Conservation (phyloP, 1,140 invertebrate genomes). For the Meteorus sp. region DNA sequence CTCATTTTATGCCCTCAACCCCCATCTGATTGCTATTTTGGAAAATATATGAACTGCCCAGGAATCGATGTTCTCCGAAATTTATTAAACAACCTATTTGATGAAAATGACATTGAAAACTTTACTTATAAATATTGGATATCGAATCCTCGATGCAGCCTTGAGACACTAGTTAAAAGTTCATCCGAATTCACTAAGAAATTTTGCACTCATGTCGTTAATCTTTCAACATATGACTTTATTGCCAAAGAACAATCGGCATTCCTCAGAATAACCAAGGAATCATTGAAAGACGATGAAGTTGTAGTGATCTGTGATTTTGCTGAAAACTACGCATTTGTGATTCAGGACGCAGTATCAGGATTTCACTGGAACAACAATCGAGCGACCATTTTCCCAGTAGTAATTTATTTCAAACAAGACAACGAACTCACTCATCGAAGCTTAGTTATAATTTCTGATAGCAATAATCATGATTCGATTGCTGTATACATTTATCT, state of each 20-base stretch:
- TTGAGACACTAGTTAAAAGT: slow-evolving; percentile 9
- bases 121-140: slow-evolving; percentile 19
- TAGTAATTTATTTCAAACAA: too few relatives aligned
- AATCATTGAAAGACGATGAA: slow-evolving; percentile 17
- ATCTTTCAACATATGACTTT: slow-evolving; percentile 24
- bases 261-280: slow-evolving; percentile 24
- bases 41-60: slow-evolving; percentile 10
- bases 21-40: slow-evolving; percentile 1
- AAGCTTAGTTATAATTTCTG: too few relatives aligned
- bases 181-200: slow-evolving; percentile 20
- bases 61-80: not conserved
- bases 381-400: too few relatives aligned
- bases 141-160: slow-evolving; percentile 7
- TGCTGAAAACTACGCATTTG: slow-evolving; percentile 34
- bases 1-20: not conserved
- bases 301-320: slow-evolving; percentile 34
- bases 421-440: too few relatives aligned
- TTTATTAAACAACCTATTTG: not conserved
- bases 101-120: slow-evolving; percentile 1
- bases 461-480: too few relatives aligned
- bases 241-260: slow-evolving; percentile 30
- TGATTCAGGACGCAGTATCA: slow-evolving; percentile 5
- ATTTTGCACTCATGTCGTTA: slow-evolving; percentile 10
- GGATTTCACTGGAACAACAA: too few relatives aligned
- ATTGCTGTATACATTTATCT: too few relatives aligned